A percentile compares a stretch with the other conserved stretches of the same genome.
phyloP scores from a whole-genome alignment of 2,888 invertebrate genomes.

The Nudaria mundana region DNA sequence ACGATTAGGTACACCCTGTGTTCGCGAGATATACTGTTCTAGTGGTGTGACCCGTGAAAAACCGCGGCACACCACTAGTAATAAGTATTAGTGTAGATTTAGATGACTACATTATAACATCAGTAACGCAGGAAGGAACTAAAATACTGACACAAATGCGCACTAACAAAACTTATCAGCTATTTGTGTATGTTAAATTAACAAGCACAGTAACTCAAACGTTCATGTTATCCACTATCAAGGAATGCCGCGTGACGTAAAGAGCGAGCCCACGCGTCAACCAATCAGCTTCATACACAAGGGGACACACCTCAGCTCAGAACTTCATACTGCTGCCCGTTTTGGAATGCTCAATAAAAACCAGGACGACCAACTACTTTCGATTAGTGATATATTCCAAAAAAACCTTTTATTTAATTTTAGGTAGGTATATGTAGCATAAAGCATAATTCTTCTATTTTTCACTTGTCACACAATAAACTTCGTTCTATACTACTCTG shows the following conservation, averaged over 20 bases:
- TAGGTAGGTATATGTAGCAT: too few relatives aligned
- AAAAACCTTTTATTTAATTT: too few relatives aligned
- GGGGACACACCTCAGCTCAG: constrained; percentile 82
- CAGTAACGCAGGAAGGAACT: too few relatives aligned
- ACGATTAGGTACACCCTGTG: too few relatives aligned
- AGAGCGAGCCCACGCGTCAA: constrained; percentile 74
- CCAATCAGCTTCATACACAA: constrained; percentile 77
- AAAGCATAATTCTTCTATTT: constrained; percentile 5
- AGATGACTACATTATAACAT: too few relatives aligned
- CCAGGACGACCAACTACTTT: not conserved
- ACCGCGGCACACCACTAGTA: too few relatives aligned
- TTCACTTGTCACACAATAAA: constrained; percentile 1
- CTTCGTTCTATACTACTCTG: constrained; percentile 37
- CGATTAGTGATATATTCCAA: constrained; percentile 2
- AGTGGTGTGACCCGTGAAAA: too few relatives aligned
- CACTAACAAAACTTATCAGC: constrained; percentile 8
- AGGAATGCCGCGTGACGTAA: constrained; percentile 78
- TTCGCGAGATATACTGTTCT: too few relatives aligned
- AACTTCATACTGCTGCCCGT: constrained; percentile 23
- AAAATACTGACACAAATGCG: not conserved
- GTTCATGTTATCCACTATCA: constrained; percentile 28
- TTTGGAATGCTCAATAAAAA: constrained; percentile 10
- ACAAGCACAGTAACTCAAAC: constrained; percentile 27
- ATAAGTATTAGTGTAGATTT: too few relatives aligned
- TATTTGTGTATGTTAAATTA: constrained; percentile 17